These are phyloP conservation scores for Boloria selene DNA, from an alignment of 2,888 invertebrate genomes.

Conservation along the genomic window DNA sequence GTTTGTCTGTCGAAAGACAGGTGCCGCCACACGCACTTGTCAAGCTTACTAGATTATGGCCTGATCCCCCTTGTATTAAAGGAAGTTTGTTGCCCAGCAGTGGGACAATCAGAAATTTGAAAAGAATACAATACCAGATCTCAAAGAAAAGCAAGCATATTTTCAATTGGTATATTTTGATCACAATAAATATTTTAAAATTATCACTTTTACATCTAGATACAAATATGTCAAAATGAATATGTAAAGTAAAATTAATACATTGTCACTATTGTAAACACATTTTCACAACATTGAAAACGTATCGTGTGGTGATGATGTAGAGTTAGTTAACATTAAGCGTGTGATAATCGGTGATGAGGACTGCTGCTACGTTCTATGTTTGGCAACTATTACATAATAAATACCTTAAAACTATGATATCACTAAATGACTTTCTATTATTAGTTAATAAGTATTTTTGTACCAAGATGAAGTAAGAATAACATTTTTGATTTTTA, in stretches of 20 bases:
- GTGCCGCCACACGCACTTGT: too few relatives aligned
- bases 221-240: conserved; percentile 18
- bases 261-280: conserved; percentile 71
- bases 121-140: too few relatives aligned
- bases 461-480: conserved; percentile 8
- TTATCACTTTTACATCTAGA: conserved; percentile 47
- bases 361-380: conserved; percentile 16
- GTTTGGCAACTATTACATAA: conserved; percentile 53
- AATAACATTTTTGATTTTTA: not conserved
- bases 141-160: conserved; percentile 30
- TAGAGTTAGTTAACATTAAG: conserved; percentile 3
- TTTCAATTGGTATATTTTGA: conserved; percentile 54
- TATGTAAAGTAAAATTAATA: conserved; percentile 40
- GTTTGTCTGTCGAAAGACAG: too few relatives aligned
- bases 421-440: conserved; percentile 67
- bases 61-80: too few relatives aligned
- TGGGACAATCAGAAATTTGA: too few relatives aligned
- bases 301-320: conserved; percentile 37
- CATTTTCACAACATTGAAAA: conserved; percentile 73
- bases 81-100: too few relatives aligned
- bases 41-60: too few relatives aligned
- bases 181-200: conserved; percentile 67
- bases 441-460: conserved; percentile 20
- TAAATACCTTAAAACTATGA: conserved; percentile 71
- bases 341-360: conserved; percentile 8